phyloP scores from a whole-genome alignment of 1,140 invertebrate species.

The Aphidius ervi region DNA sequence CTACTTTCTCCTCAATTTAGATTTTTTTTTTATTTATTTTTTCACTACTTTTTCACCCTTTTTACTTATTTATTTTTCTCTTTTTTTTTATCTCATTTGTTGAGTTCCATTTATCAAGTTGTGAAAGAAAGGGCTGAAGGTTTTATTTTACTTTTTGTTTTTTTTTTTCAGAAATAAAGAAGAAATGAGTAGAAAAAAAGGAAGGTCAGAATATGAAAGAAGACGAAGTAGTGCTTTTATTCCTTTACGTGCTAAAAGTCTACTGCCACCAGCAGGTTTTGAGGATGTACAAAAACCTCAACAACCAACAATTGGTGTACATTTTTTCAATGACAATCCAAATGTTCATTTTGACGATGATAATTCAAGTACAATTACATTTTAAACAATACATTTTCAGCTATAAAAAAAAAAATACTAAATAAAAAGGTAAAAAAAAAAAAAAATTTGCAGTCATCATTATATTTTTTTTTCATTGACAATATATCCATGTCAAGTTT shows the following conservation, averaged over 20 bases:
- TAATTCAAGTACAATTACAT: background rate
- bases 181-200: background rate
- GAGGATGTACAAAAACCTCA: slow-evolving; percentile 11
- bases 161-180: slow-evolving; percentile 12
- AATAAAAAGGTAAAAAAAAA: no score
- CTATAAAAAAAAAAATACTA: background rate
- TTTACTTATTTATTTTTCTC: background rate
- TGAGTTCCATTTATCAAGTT: slow-evolving; percentile 1
- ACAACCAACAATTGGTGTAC: background rate
- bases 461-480: no score
- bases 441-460: no score
- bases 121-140: background rate
- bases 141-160: no score
- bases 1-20: background rate
- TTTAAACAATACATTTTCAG: background rate
- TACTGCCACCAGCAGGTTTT: slow-evolving; percentile 14
- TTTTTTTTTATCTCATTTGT: background rate
- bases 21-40: background rate
- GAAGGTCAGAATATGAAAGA: background rate
- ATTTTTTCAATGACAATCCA: background rate
- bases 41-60: background rate
- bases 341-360: background rate
- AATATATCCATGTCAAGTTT: no score
- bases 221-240: slow-evolving; percentile 9
- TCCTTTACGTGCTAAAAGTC: slow-evolving; percentile 13